A percentile compares a stretch with the other conserved stretches of the same genome.
Conservation (phyloP, 2,888 invertebrate genomes). For the Philopedon plagiatum region DNA sequence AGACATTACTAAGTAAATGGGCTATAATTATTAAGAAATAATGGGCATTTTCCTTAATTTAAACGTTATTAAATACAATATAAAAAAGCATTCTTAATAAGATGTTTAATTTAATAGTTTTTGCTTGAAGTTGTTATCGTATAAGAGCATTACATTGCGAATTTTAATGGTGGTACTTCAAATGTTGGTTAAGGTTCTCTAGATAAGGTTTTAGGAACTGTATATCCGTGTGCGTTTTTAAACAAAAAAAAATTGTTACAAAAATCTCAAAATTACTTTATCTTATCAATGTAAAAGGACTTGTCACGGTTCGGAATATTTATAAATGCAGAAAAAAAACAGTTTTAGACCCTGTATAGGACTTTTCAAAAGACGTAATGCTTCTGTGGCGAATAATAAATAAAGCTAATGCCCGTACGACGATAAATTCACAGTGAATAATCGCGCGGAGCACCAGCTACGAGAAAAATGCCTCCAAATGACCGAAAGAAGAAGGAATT, state of each 20-base stretch:
- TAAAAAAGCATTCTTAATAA: background rate
- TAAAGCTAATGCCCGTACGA: slow-evolving; percentile 43
- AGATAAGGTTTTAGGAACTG: too few relatives aligned
- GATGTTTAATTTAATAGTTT: background rate
- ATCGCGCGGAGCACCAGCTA: slow-evolving; percentile 36
- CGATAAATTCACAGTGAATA: slow-evolving; percentile 44
- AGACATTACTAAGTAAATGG: background rate
- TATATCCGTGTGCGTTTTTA: too few relatives aligned
- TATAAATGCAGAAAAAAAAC: too few relatives aligned
- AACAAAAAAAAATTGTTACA: too few relatives aligned
- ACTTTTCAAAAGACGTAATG: slow-evolving; percentile 39
- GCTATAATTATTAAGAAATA: background rate
- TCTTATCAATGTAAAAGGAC: too few relatives aligned
- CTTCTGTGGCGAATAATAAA: slow-evolving; percentile 42
- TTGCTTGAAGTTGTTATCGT: background rate
- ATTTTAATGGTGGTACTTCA: too few relatives aligned
- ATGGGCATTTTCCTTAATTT: background rate
- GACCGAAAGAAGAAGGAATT: slow-evolving; percentile 47
- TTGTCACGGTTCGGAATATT: too few relatives aligned
- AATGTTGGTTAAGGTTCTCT: too few relatives aligned
- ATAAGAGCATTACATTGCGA: too few relatives aligned
- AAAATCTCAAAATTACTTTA: too few relatives aligned
- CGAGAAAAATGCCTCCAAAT: slow-evolving; percentile 44
- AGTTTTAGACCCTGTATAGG: slow-evolving; percentile 25
- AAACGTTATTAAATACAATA: background rate